A percentile compares a stretch with the other conserved stretches of the same genome.
phyloP scores from a whole-genome alignment of 2,797 vertebrate species.

The Morelia viridis region DNA sequence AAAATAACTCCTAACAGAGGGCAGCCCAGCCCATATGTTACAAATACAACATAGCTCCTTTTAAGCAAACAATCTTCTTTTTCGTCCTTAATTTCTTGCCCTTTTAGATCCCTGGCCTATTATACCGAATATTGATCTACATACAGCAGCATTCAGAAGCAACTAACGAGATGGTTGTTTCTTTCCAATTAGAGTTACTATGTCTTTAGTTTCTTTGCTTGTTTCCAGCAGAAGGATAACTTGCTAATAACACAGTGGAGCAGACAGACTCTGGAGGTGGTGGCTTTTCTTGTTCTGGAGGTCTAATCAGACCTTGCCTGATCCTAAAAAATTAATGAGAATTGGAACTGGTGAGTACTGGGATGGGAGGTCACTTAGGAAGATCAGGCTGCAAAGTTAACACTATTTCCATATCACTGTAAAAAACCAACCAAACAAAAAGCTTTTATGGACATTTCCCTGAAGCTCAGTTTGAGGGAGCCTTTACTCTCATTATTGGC shows the following conservation, averaged over 20 bases:
- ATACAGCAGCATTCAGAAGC: conserved; percentile 1
- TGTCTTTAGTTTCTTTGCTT: background rate
- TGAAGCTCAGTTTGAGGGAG: background rate
- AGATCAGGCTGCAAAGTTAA: background rate
- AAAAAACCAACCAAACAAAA: background rate
- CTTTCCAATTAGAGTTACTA: conserved; percentile 34
- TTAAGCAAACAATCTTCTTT: background rate
- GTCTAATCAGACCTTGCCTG: background rate
- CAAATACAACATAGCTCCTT: background rate
- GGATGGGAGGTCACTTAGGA: background rate
- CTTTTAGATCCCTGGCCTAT: conserved; percentile 5
- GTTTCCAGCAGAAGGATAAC: background rate
- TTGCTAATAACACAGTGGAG: background rate
- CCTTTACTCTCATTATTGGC: background rate
- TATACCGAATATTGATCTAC: background rate
- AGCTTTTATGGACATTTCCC: background rate
- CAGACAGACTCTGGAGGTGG: background rate
- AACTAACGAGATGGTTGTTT: conserved; percentile 33
- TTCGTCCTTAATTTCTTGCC: background rate
- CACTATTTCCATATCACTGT: background rate
- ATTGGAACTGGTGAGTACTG: background rate
- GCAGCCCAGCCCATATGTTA: background rate
- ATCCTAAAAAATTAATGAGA: background rate
- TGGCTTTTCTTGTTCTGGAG: background rate
- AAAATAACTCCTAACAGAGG: background rate